A percentile compares a stretch with the other conserved stretches of the same genome.
Conservation (phyloP, 2,797 vertebrate genomes). For the Spinus pinus region DNA sequence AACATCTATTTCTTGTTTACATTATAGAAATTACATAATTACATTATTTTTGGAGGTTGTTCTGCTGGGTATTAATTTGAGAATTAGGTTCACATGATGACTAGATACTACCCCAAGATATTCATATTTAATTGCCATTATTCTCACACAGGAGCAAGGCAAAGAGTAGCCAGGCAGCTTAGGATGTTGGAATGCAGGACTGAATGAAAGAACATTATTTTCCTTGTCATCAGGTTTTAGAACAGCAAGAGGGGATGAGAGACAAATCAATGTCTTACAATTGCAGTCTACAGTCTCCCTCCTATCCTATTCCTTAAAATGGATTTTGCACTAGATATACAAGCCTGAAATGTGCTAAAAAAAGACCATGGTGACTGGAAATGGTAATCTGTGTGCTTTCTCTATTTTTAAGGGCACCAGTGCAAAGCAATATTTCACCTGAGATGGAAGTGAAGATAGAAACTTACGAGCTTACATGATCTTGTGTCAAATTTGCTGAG, state of each 20-base stretch:
- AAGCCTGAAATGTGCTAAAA: neutral
- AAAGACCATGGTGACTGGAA: neutral
- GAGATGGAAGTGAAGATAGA: neutral
- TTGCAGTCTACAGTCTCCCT: neutral
- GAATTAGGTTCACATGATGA: neutral
- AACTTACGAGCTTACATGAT: conserved; percentile 1
- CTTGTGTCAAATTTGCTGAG: neutral
- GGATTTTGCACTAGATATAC: neutral
- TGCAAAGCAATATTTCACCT: neutral
- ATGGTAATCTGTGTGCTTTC: neutral
- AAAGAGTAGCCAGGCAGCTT: neutral
- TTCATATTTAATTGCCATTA: neutral
- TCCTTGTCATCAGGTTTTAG: neutral
- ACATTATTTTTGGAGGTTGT: neutral
- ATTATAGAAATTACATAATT: neutral
- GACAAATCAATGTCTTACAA: neutral
- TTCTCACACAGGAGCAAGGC: neutral
- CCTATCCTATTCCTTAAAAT: neutral
- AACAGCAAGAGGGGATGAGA: neutral
- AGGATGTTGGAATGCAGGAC: neutral
- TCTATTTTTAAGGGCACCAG: neutral
- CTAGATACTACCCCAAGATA: neutral
- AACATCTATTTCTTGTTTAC: neutral
- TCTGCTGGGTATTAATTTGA: neutral
- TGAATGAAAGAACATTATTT: neutral